phyloP scores from a whole-genome alignment of 2,113 vertebrate genomes.

The Oostethus manadensis region DNA sequence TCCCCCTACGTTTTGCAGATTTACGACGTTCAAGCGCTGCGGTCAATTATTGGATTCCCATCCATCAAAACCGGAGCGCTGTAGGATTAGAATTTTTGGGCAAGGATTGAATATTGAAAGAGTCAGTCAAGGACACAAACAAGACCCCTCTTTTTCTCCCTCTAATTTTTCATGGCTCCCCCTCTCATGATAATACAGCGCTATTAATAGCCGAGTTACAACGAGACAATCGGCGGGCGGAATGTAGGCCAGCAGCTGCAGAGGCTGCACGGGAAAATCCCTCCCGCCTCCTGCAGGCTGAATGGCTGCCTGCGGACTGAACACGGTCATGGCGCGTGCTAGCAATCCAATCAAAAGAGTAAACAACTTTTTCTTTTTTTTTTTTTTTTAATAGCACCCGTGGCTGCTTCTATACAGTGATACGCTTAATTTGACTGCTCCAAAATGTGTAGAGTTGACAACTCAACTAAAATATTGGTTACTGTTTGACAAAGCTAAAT shows the following conservation, averaged over 20 bases:
- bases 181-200: slow-evolving; percentile 52
- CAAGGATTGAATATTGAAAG: slow-evolving; percentile 41
- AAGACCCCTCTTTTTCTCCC: neutral
- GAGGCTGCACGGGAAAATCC: slow-evolving; percentile 65
- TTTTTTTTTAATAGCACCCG: no score
- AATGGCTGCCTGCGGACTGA: slow-evolving; percentile 21
- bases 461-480: no score
- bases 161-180: slow-evolving; percentile 12
- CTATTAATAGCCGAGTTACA: slow-evolving; percentile 64
- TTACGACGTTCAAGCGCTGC: neutral
- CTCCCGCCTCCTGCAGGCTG: slow-evolving; percentile 39
- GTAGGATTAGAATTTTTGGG: neutral
- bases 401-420: no score
- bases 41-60: neutral
- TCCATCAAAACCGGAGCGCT: slow-evolving; percentile 3
- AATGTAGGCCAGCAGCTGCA: slow-evolving; percentile 67
- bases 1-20: no score
- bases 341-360: slow-evolving; percentile 4
- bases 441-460: no score
- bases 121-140: slow-evolving; percentile 26
- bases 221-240: slow-evolving; percentile 52
- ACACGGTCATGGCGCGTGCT: slow-evolving; percentile 9
- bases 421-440: no score
- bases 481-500: no score
- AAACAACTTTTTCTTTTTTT: no score